These are phyloP conservation scores for Salvelinus fontinalis DNA, from an alignment of 2,113 vertebrate species.

Conservation along the genomic window DNA sequence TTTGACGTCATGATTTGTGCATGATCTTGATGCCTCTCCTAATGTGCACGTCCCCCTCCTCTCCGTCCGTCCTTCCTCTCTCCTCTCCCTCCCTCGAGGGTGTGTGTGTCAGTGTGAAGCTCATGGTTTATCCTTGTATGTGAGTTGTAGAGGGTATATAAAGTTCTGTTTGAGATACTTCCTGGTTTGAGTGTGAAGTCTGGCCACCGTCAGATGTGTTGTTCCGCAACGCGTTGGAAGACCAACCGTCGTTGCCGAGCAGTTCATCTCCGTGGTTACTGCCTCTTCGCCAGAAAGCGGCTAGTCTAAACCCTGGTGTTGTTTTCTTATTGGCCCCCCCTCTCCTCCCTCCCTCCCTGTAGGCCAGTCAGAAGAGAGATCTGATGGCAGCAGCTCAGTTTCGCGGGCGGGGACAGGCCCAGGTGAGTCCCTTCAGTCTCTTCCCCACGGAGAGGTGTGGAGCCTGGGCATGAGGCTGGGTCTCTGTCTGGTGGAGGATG, in stretches of 20 bases:
- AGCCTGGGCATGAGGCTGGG: constrained; percentile 29
- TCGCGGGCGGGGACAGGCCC: constrained; percentile 72
- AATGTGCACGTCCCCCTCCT: constrained; percentile 17
- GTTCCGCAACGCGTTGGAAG: neutral
- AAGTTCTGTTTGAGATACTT: too few species aligned
- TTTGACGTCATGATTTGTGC: constrained; percentile 41
- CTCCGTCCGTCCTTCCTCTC: neutral
- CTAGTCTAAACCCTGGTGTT: constrained; percentile 52
- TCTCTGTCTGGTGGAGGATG: neutral
- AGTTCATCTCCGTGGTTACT: constrained; percentile 9
- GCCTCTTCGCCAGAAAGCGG: constrained; percentile 26
- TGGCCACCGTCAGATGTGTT: neutral
- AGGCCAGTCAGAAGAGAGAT: constrained; percentile 81
- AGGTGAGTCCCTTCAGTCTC: constrained; percentile 74
- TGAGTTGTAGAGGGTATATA: neutral
- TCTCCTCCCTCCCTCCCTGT: constrained; percentile 64
- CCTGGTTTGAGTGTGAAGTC: too few species aligned
- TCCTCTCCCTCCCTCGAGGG: neutral
- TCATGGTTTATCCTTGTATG: constrained; percentile 48
- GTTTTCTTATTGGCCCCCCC: constrained; percentile 51
- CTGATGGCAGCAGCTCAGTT: constrained; percentile 76
- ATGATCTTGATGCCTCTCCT: constrained; percentile 45
- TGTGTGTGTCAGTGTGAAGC: constrained; percentile 32
- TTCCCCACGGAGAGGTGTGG: constrained; percentile 34
- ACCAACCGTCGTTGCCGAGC: neutral